Conservation (phyloP, 2,888 invertebrate genomes). For the Atethmia centrago region DNA sequence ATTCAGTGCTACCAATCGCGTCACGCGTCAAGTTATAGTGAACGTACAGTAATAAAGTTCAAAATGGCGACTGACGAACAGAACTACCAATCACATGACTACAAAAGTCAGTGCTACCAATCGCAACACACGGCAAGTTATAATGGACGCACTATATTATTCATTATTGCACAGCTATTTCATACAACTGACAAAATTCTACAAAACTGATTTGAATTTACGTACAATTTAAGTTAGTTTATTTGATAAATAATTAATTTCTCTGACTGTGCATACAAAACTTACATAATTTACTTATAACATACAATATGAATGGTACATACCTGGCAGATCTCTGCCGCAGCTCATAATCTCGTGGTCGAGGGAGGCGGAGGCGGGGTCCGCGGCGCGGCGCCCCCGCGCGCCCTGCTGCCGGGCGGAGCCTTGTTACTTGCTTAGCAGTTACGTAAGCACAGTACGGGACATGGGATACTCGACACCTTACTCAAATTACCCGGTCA, state of each 20-base stretch:
- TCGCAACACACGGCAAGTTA: too few species aligned
- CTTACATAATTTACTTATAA: neutral
- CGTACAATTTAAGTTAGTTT: neutral
- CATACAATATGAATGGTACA: neutral
- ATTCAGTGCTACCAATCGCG: too few species aligned
- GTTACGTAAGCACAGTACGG: neutral
- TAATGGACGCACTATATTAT: too few species aligned
- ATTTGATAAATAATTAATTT: neutral
- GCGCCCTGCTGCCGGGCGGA: slow-evolving; percentile 81
- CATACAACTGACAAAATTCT: too few species aligned
- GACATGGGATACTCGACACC: neutral
- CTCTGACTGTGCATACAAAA: neutral
- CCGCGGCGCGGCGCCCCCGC: slow-evolving; percentile 76
- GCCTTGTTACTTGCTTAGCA: slow-evolving; percentile 74
- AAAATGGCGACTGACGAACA: too few species aligned
- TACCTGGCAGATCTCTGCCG: slow-evolving; percentile 83
- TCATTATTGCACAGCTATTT: too few species aligned
- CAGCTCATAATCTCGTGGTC: slow-evolving; percentile 90
- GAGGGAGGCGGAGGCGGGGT: slow-evolving; percentile 86
- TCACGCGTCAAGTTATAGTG: too few species aligned
- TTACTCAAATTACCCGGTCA: neutral
- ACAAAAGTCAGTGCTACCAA: too few species aligned
- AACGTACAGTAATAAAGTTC: too few species aligned
- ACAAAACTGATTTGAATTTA: too few species aligned
- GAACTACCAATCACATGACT: too few species aligned